Evolutionary conservation across 2,888 invertebrate genomes (phyloP), one percentile per base, ranked within the genome.

Genomic region (Augochlorella aurata): DNA sequence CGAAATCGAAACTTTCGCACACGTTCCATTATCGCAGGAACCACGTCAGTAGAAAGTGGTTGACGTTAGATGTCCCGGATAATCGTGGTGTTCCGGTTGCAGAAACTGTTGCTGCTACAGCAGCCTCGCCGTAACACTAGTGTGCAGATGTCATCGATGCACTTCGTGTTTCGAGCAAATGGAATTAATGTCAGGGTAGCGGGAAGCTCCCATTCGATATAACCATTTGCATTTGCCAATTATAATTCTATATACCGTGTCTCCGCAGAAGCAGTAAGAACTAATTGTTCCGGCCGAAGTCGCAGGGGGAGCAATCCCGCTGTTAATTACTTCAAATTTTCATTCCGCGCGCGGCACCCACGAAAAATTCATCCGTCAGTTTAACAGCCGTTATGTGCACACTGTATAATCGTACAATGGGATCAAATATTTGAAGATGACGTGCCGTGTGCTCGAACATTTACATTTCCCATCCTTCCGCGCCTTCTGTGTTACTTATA

Each of bases 21-120:
- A 67, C 68, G 65, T 74, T 81, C 70, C 79, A 82, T 84, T 81
- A 84, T 86, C 79, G 70, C 68, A 72, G 84, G 82, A 82, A 87
- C 72, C 81, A 82, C 79, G 86, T 77, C 82, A 77, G 76, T 77
- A 71, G 86, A 88, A 88, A 88, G 83, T 77, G 86, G 85, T 86
- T 86, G 85, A 86, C 82, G 86, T 85, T 87, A 88, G 86, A 82
- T 74, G 86, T 88, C 78, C 82, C 82, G 85, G 82, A 87, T 87
- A 87, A 86, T 88, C 88, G 88, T 67, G 82, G 82, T 88, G 86
- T 88, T 87, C 87, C 86, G 88, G 81, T 81, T 83, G 83, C 79
- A 83, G 87, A 85, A 86, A 88, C 86, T 87, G 88, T 88, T 87
- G 87, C 87, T 85, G 84, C 80, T 85, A 80, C 87, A 84, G 85